Evolutionary conservation across 1,140 invertebrate genomes (phyloP), one percentile per base, ranked within the genome.

Genomic region (Ostrea denselamellosa): DNA sequence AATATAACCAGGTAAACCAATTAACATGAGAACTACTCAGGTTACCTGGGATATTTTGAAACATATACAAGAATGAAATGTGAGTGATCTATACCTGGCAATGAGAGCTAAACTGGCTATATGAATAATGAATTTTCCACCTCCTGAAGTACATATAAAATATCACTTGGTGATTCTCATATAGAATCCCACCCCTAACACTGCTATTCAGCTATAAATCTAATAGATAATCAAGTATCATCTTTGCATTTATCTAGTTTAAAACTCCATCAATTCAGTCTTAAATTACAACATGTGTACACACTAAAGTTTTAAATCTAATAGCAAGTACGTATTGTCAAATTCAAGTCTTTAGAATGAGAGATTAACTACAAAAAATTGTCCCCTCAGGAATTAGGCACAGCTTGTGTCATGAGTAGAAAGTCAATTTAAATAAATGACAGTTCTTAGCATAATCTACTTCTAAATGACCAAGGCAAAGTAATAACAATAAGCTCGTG

Each of bases 361-460:
- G 25, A 77, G 4, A 34, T 25, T 77, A 77, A 77, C 28, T 25
- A 22, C 68, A 77, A 77, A 77, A 77, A 77, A 77, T 77, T 22
- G 68, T 77, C 28, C 68, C 28, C 14, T 77, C 28, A 34, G 28
- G 68, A 34, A 77, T 77, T 77, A 77, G 68, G 68, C 28, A 77
- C 68, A 12, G 68, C 10, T 25, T 19, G 56, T 77, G 68, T 77
- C 68, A 77, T 77, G 28, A 77, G 68, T 77, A 34, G 25, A 77
- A 77, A 77, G 68, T 77, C 25, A 77, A 77, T 77, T 34, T 25
- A 77, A 77, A 77, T 14, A 77, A 77, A 44, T 12, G 68, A 77
- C 34, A 28, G 68, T 25, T 77, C 68, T 28, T 22, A 3, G 25
- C 8, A 34, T 77, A 77, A 77, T 22, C 68, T 28, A 28, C 68